Evolutionary conservation across 2,888 invertebrate genomes (phyloP).

Genomic region (Petrolisthes cinctipes): DNA sequence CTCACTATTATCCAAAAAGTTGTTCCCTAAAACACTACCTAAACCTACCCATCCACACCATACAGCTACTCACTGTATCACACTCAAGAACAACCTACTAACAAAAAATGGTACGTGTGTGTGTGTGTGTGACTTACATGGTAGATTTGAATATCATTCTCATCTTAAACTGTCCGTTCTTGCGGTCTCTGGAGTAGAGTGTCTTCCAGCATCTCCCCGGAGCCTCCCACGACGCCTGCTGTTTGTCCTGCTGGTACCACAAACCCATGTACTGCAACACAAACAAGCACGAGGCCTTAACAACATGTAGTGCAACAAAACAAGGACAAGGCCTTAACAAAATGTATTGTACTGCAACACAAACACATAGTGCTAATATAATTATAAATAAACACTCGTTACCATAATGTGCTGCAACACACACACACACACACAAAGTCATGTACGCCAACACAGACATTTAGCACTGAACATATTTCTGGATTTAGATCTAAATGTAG

Average conservation of each 20-base stretch:
- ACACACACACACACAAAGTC: not conserved
- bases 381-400: no score
- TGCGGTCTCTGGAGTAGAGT: slow-evolving; percentile 67
- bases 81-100: not conserved
- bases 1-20: no score
- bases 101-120: not conserved
- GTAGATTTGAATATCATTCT: slow-evolving; percentile 68
- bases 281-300: not conserved
- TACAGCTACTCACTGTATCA: not conserved
- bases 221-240: slow-evolving; percentile 67
- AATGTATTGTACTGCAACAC: no score
- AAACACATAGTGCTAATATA: no score
- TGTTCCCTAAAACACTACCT: no score
- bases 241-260: slow-evolving; percentile 68
- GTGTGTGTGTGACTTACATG: slow-evolving; percentile 65
- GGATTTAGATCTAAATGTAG: no score
- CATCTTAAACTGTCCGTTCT: slow-evolving; percentile 67
- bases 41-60: not conserved
- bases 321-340: no score
- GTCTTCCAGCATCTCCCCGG: slow-evolving; percentile 68
- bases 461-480: no score
- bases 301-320: not conserved
- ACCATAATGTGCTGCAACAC: not conserved
- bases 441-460: no score
- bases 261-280: slow-evolving; percentile 67